Evolutionary conservation across 2,797 vertebrate genomes (phyloP).

Genomic region (Schizopygopsis pylzovi): DNA sequence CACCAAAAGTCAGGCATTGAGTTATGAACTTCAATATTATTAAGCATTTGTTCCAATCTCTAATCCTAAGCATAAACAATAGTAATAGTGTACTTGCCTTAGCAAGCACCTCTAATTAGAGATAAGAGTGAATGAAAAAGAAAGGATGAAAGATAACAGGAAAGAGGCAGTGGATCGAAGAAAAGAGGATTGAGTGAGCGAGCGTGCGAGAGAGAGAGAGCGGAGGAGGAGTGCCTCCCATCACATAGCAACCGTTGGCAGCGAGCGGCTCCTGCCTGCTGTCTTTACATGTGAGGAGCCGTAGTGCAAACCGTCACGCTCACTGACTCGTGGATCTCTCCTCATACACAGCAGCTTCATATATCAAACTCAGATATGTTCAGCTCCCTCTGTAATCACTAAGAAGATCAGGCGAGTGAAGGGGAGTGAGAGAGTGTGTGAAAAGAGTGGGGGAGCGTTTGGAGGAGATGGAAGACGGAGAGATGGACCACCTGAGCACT

Average conservation of each 20-base stretch:
- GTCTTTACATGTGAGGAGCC: constrained; percentile 63
- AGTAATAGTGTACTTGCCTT: not conserved
- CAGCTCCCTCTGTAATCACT: constrained; percentile 63
- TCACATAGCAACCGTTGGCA: constrained; percentile 82
- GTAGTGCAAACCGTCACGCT: constrained; percentile 21
- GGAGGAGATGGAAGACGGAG: constrained; percentile 64
- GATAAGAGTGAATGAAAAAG: not conserved
- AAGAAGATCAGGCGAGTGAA: not conserved
- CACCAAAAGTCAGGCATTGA: not conserved
- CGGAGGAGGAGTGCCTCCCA: constrained; percentile 71
- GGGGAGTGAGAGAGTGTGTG: not conserved
- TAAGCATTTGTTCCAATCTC: not conserved
- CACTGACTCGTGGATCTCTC: constrained; percentile 40
- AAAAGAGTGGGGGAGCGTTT: constrained; percentile 13
- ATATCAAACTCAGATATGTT: constrained; percentile 65
- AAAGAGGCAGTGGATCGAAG: not conserved
- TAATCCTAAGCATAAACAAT: not conserved
- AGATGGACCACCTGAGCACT: constrained; percentile 95
- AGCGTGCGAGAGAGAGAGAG: constrained; percentile 16
- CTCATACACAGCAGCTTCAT: constrained; percentile 36
- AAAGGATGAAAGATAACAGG: constrained; percentile 19
- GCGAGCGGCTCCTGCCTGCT: constrained; percentile 76
- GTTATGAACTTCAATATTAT: not conserved
- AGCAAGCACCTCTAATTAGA: not conserved
- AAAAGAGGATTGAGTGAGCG: constrained; percentile 12